Evolutionary conservation across 2,888 invertebrate genomes (phyloP).

Genomic region (Spilarctia lutea): DNA sequence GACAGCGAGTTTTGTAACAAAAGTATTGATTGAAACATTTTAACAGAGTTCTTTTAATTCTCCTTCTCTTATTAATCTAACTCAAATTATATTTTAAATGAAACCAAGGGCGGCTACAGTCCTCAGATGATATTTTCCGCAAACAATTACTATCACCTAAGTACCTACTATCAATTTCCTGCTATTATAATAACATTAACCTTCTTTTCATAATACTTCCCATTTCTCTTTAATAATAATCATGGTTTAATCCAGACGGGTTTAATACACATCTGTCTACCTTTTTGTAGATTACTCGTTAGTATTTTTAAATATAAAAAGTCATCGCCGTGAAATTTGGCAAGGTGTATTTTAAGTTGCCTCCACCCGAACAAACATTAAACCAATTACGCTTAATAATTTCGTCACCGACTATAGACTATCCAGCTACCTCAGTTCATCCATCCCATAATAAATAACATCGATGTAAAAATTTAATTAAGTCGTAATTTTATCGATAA

Average conservation of each 20-base stretch:
- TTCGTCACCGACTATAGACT: conserved; percentile 7
- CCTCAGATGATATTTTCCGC: too few relatives aligned
- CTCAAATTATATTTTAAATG: too few relatives aligned
- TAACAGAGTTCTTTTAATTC: too few relatives aligned
- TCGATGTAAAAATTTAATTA: conserved; percentile 43
- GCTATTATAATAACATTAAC: too few relatives aligned
- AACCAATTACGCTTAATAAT: not conserved
- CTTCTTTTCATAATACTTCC: too few relatives aligned
- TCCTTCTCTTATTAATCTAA: too few relatives aligned
- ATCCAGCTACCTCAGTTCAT: conserved; percentile 19
- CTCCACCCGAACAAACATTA: not conserved
- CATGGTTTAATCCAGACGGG: not conserved
- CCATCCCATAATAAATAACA: conserved; percentile 36
- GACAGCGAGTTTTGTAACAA: too few relatives aligned
- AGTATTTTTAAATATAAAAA: not conserved
- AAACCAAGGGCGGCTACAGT: too few relatives aligned
- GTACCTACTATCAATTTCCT: too few relatives aligned
- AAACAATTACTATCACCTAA: too few relatives aligned
- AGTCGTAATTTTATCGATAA: conserved; percentile 46
- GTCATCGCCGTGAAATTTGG: not conserved
- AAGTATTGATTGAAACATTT: too few relatives aligned
- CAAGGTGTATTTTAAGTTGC: not conserved
- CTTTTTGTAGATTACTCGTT: not conserved
- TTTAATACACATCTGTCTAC: not conserved
- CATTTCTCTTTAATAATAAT: not conserved